Evolutionary conservation across 2,113 vertebrate species (phyloP).

Genomic region (Lepus americanus): DNA sequence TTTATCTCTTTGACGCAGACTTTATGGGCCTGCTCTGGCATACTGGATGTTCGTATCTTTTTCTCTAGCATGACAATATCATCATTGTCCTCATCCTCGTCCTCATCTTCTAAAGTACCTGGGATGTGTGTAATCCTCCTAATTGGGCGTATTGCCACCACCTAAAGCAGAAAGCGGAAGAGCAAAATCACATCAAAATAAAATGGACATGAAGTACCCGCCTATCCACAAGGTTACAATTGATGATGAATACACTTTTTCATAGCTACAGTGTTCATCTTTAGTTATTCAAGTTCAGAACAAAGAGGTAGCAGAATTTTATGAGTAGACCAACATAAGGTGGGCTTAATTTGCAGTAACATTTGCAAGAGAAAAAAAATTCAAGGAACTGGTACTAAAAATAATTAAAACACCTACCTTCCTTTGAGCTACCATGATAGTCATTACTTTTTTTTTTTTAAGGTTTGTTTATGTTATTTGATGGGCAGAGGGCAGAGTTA

Average conservation of each 20-base stretch:
- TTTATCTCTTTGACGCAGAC: constrained; percentile 97
- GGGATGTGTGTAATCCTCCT: constrained; percentile 91
- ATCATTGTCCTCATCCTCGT: constrained; percentile 95
- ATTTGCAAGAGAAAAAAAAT: background rate
- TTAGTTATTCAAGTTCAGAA: background rate
- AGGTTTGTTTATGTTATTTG: no score
- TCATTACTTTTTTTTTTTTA: no score
- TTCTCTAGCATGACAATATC: constrained; percentile 93
- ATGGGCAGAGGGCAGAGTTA: no score
- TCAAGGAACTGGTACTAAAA: background rate
- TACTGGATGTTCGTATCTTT: constrained; percentile 93
- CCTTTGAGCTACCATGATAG: background rate
- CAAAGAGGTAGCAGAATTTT: background rate
- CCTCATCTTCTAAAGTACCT: constrained; percentile 89
- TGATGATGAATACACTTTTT: no score
- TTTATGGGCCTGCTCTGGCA: constrained; percentile 95
- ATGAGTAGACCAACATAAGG: background rate
- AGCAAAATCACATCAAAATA: background rate
- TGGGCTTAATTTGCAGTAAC: background rate
- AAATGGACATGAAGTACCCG: background rate
- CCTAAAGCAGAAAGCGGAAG: constrained; percentile 81
- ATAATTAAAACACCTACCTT: background rate
- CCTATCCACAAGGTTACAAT: background rate
- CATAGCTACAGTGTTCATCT: no score
- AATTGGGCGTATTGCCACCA: constrained; percentile 90